A percentile compares a stretch with the other conserved stretches of the same genome.
phyloP scores from a whole-genome alignment of 2,888 invertebrate species.

The Iselma pallidipennis region DNA sequence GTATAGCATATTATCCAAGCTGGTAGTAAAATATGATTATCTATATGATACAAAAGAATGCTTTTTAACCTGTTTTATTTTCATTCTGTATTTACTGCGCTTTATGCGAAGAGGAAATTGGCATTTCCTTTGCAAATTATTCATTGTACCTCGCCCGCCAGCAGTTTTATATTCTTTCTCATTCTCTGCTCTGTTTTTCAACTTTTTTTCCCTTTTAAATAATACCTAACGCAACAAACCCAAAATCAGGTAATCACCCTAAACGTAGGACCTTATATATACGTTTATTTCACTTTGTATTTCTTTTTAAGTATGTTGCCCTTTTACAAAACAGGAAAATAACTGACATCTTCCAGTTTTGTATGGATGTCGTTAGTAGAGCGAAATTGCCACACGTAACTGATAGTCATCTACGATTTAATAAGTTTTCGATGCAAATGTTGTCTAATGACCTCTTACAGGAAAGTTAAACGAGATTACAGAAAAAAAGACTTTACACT shows the following conservation, averaged over 20 bases:
- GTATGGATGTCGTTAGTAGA: background rate
- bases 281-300: too few relatives aligned
- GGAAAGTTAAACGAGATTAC: background rate
- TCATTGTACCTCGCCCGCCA: conserved; percentile 20
- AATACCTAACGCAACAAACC: background rate
- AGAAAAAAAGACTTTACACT: background rate
- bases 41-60: conserved; percentile 24
- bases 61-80: conserved; percentile 24
- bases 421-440: conserved; percentile 12
- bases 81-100: conserved; percentile 23
- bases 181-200: background rate
- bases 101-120: conserved; percentile 22
- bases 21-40: conserved; percentile 25
- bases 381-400: background rate
- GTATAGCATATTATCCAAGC: conserved; percentile 14
- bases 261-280: too few relatives aligned
- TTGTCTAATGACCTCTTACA: conserved; percentile 8
- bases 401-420: conserved; percentile 9
- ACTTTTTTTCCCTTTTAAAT: background rate
- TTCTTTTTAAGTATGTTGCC: too few relatives aligned
- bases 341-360: too few relatives aligned
- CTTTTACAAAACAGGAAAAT: background rate
- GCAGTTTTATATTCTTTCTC: conserved; percentile 12
- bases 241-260: background rate
- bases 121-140: conserved; percentile 26